Base-by-base conservation (phyloP, 2,888 invertebrate species). In the Pedicia rivosa region DNA sequence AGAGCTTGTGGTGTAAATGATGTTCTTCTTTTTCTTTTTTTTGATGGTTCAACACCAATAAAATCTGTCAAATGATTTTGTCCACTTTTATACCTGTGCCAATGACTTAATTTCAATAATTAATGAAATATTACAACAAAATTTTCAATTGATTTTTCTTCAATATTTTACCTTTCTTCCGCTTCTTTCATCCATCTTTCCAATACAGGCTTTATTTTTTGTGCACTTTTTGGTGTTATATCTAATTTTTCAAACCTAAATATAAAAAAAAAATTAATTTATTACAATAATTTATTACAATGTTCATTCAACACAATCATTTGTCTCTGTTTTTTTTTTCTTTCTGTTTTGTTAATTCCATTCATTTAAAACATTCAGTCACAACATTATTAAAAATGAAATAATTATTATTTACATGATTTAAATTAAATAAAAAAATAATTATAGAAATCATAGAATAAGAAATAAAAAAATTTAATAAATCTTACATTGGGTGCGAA, bases 111-210 rank as follows among this genome's bases (percentile, higher is more conserved):
- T 32, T 32, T 20, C 19, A 32, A 32, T 31, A 13, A 20, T n/a
- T n/a, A n/a, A n/a, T n/a, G n/a, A n/a, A n/a, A n/a, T n/a, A n/a
- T n/a, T n/a, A n/a, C n/a, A n/a, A n/a, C n/a, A n/a, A n/a, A n/a
- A n/a, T n/a, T n/a, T n/a, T n/a, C n/a, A n/a, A n/a, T 20, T 20
- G 20, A 22, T 9, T 22, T 20, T 24, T 16, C 9, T 24, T 26
- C 13, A 8, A 42, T 37, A 45, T 58, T 65, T 62, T 63, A 92
- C 80, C 92, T 86, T 70, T 92, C 91, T 70, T 95, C 94, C 37
- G 94, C 94, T 66, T 95, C 94, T 64, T 84, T 84, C 92, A 95
- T 94, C 95, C 95, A 95, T 65, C 86, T 76, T 66, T 95, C 95
- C 59, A 95, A 74, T 52, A 95, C 95, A 49, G 95, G 95, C 66